Evolutionary conservation across 2,888 invertebrate species (phyloP).

Genomic region (Rhimphoctona megacephalus): DNA sequence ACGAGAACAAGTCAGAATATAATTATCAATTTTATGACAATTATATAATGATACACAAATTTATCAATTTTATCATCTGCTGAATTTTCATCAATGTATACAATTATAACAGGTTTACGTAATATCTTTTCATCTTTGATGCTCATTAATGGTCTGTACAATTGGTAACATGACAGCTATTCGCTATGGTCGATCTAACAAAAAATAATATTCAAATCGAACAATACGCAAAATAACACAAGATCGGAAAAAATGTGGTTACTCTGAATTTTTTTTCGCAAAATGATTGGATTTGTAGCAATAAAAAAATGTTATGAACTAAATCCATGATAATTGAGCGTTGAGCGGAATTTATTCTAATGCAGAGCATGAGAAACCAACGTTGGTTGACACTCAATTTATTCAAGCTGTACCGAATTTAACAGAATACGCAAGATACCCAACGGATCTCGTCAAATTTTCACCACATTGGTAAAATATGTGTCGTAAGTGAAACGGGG

Average conservation of each 20-base stretch:
- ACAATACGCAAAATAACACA: no score
- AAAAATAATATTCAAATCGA: no score
- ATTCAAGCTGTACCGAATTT: background rate
- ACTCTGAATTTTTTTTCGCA: background rate
- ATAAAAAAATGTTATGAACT: background rate
- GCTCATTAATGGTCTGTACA: constrained; percentile 21
- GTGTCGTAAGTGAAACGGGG: constrained; percentile 44
- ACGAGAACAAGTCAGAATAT: background rate
- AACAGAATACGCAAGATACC: constrained; percentile 24
- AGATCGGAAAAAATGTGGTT: background rate
- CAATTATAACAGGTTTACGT: constrained; percentile 5
- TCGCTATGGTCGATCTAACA: background rate
- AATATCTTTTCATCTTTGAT: constrained; percentile 26
- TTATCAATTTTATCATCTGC: constrained; percentile 26
- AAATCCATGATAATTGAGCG: background rate
- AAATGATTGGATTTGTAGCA: background rate
- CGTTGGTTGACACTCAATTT: background rate
- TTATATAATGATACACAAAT: constrained; percentile 46
- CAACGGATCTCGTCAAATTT: constrained; percentile 12
- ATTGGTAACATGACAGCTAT: constrained; percentile 1
- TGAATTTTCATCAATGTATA: background rate
- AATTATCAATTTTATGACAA: background rate
- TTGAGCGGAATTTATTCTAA: no score
- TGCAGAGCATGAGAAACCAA: background rate
- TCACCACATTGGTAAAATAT: constrained; percentile 31